Percentiles rank a stretch among this genome's conserved stretches.
Evolutionary conservation across 2,888 invertebrate species (phyloP).

Genomic region (Callyntrura sp.): DNA sequence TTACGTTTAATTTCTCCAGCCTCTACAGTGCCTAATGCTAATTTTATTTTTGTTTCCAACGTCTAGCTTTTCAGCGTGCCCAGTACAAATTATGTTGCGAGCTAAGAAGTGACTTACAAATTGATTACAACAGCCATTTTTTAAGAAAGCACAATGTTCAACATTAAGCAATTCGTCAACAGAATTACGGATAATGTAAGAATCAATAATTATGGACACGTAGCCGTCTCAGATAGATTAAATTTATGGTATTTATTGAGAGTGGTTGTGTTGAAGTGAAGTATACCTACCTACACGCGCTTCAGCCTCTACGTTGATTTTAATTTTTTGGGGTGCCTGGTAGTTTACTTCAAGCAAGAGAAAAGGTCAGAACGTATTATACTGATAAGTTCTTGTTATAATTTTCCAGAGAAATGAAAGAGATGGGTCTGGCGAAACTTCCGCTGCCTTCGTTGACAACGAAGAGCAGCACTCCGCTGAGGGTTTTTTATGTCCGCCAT

Average conservation of each 20-base stretch:
- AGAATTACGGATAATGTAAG: slow-evolving; percentile 84
- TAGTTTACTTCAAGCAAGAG: no score
- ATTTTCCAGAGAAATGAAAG: slow-evolving; percentile 74
- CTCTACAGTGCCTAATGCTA: background rate
- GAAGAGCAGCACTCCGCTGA: slow-evolving; percentile 84
- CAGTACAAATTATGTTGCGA: slow-evolving; percentile 5
- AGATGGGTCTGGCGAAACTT: slow-evolving; percentile 70
- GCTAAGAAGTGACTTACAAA: background rate
- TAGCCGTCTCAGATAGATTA: no score
- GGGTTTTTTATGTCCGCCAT: slow-evolving; percentile 86
- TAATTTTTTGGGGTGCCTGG: no score
- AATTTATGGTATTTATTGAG: no score
- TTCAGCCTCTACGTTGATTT: no score
- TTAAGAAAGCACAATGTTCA: slow-evolving; percentile 82
- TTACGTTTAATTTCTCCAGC: background rate
- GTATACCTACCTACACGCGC: no score
- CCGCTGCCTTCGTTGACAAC: slow-evolving; percentile 69
- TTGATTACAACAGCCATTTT: background rate
- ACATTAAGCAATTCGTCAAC: slow-evolving; percentile 84
- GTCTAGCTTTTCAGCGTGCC: background rate
- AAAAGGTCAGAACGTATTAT: no score
- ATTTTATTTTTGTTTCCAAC: background rate
- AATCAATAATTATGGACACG: background rate
- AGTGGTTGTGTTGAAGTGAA: no score
- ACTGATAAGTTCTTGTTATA: background rate